These are phyloP conservation scores for Leptodactylus fuscus DNA, from an alignment of 2,113 vertebrate species.

Conservation along the genomic window DNA sequence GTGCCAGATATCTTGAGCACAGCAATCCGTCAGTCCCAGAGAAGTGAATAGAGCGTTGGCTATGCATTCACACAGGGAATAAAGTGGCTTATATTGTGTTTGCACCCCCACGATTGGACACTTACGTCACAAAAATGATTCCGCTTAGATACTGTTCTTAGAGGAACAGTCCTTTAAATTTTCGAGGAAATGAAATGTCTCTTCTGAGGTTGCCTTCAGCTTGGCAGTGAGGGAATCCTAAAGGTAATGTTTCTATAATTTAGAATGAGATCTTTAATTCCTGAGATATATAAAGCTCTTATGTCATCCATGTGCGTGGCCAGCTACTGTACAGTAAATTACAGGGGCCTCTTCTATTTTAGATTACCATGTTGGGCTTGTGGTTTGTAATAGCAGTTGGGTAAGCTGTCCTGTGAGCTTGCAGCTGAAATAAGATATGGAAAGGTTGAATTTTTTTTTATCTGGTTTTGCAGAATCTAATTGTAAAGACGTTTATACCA, in stretches of 20 bases:
- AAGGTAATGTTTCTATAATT: not conserved
- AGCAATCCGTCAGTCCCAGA: no score
- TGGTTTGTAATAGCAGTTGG: slow-evolving; percentile 51
- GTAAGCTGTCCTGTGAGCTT: slow-evolving; percentile 11
- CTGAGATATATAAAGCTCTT: not conserved
- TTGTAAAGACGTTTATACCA: not conserved
- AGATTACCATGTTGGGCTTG: slow-evolving; percentile 26
- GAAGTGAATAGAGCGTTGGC: no score
- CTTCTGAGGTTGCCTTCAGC: not conserved
- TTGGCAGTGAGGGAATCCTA: not conserved
- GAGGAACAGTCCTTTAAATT: no score
- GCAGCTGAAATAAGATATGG: not conserved
- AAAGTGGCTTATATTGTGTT: no score
- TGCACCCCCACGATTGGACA: no score
- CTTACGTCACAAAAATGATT: no score
- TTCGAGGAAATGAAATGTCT: no score
- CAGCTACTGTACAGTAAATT: slow-evolving; percentile 37
- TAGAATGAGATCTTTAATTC: not conserved
- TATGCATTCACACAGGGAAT: no score
- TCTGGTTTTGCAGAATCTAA: not conserved
- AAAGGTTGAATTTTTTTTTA: slow-evolving; percentile 22
- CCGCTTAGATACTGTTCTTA: no score
- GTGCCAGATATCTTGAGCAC: no score
- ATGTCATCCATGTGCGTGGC: slow-evolving; percentile 11
- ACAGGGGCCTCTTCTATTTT: slow-evolving; percentile 43